phyloP scores from a whole-genome alignment of 2,113 vertebrate genomes.

The Calidris pygmaea region DNA sequence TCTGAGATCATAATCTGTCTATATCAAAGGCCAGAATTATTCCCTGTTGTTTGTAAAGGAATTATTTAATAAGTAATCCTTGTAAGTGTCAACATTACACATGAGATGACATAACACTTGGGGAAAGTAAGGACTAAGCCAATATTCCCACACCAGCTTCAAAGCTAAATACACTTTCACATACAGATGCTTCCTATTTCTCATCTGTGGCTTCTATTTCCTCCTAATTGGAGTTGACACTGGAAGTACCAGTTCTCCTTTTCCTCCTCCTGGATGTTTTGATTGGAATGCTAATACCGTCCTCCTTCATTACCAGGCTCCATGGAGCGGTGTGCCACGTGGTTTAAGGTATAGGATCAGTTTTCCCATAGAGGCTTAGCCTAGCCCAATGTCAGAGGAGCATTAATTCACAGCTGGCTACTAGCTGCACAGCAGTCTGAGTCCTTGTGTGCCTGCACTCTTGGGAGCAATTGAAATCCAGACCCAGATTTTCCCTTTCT shows the following conservation, averaged over 20 bases:
- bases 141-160: constrained; percentile 69
- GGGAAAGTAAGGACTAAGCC: constrained; percentile 71
- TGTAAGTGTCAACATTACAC: constrained; percentile 64
- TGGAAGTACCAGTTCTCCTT: constrained; percentile 57
- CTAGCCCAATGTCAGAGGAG: not conserved
- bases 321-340: not conserved
- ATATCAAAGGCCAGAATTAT: constrained; percentile 71
- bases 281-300: constrained; percentile 61
- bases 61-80: constrained; percentile 75
- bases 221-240: constrained; percentile 64
- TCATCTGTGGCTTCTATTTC: constrained; percentile 61
- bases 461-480: not conserved
- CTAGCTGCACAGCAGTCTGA: not conserved
- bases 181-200: constrained; percentile 60
- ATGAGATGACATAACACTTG: constrained; percentile 67
- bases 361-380: not conserved
- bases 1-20: constrained; percentile 66
- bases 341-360: not conserved
- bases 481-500: not conserved
- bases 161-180: constrained; percentile 65
- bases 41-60: constrained; percentile 72
- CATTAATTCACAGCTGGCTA: constrained; percentile 1
- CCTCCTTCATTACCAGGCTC: constrained; percentile 12
- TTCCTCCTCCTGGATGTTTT: constrained; percentile 67
- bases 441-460: not conserved